Evolutionary conservation across 2,797 vertebrate genomes (phyloP).

Genomic region (Cygnus olor): DNA sequence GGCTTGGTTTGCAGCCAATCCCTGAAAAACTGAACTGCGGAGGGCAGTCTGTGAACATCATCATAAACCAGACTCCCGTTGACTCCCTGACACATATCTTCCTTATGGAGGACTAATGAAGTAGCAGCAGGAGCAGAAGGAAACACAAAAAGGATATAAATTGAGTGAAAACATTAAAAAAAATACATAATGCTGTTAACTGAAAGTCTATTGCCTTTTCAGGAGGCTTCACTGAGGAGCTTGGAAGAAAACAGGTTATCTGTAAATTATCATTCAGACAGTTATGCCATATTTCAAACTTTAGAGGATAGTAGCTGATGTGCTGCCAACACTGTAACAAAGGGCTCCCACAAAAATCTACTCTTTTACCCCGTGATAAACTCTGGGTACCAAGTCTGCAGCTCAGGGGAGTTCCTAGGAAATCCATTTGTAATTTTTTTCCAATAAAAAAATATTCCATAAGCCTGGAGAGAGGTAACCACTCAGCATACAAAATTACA

Average conservation of each 20-base stretch:
- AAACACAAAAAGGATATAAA: conserved; percentile 38
- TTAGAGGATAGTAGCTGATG: neutral
- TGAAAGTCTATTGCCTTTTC: conserved; percentile 16
- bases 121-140: conserved; percentile 44
- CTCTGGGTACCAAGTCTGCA: neutral
- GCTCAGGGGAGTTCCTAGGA: neutral
- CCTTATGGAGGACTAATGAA: conserved; percentile 60
- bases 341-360: conserved; percentile 15
- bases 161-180: conserved; percentile 42
- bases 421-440: neutral
- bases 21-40: neutral
- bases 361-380: neutral
- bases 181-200: neutral
- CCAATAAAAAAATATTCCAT: neutral
- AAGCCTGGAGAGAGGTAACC: neutral
- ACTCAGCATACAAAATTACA: neutral
- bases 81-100: conserved; percentile 36
- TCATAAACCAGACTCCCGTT: conserved; percentile 44
- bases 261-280: conserved; percentile 5
- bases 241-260: conserved; percentile 4
- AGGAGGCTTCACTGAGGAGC: neutral
- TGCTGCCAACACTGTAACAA: conserved; percentile 27
- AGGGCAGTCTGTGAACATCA: conserved; percentile 56
- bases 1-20: conserved; percentile 56
- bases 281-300: neutral